A percentile compares a stretch with the other conserved stretches of the same genome.
Conservation (phyloP, 2,888 invertebrate species). For the Uropetala carovei region DNA sequence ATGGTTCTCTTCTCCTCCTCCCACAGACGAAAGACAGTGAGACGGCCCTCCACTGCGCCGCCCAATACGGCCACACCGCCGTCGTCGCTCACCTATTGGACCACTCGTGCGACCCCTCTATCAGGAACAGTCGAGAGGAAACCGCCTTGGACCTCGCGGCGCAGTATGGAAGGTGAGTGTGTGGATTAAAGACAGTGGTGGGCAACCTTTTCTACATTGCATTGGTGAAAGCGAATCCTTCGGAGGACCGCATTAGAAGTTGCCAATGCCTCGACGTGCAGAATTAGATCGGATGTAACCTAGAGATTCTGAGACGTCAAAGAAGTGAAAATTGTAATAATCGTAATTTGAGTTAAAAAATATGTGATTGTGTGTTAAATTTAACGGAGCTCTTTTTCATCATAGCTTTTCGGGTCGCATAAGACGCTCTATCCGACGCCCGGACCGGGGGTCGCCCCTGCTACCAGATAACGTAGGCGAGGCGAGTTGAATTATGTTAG, state of each 20-base stretch:
- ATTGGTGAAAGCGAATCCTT: too few relatives aligned
- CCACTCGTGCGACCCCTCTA: conserved; percentile 91
- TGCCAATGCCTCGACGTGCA: not conserved
- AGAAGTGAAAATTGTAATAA: not conserved
- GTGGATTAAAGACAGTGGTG: not conserved
- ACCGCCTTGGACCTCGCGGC: conserved; percentile 96
- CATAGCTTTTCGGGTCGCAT: too few relatives aligned
- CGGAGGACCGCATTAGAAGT: not conserved
- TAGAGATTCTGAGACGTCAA: not conserved
- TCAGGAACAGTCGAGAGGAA: conserved; percentile 91
- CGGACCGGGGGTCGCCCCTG: too few relatives aligned
- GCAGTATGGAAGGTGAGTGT: conserved; percentile 87
- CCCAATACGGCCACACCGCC: conserved; percentile 93
- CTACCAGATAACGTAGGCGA: too few relatives aligned
- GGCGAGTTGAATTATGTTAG: too few relatives aligned
- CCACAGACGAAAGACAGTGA: conserved; percentile 91
- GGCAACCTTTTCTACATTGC: not conserved
- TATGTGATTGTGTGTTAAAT: too few relatives aligned
- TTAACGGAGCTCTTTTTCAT: too few relatives aligned
- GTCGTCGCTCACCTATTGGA: conserved; percentile 90
- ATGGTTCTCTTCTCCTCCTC: conserved; percentile 66
- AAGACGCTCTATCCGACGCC: too few relatives aligned
- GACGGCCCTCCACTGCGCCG: conserved; percentile 94
- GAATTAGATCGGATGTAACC: not conserved
- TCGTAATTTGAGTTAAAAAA: not conserved